Percentiles rank a stretch among this genome's conserved stretches.
These are phyloP conservation scores for Climacteris rufus DNA, from an alignment of 2,113 vertebrate genomes.

Conservation along the genomic window DNA sequence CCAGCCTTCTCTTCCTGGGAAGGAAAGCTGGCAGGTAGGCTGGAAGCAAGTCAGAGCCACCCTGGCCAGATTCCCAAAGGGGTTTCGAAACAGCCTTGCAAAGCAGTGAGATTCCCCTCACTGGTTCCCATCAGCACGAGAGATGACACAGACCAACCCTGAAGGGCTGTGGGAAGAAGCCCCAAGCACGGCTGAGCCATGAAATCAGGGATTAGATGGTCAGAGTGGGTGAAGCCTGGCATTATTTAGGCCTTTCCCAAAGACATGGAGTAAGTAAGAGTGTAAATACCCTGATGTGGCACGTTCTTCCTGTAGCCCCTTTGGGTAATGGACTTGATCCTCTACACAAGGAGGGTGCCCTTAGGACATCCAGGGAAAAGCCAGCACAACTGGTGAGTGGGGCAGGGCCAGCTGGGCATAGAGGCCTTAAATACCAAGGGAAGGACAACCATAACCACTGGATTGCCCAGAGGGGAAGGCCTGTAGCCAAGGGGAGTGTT, in stretches of 20 bases:
- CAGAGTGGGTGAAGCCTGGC: background rate
- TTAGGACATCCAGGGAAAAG: background rate
- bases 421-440: background rate
- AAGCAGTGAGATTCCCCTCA: background rate
- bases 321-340: background rate
- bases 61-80: background rate
- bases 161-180: background rate
- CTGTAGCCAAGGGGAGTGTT: background rate
- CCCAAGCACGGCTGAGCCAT: background rate
- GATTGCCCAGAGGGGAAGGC: background rate
- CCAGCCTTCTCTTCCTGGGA: background rate
- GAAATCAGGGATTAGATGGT: background rate
- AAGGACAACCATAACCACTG: background rate
- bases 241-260: background rate
- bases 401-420: background rate
- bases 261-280: background rate
- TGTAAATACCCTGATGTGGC: background rate
- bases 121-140: background rate
- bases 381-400: accelerated
- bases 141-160: background rate
- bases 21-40: background rate
- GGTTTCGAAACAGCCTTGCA: background rate
- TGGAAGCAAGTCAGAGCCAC: background rate
- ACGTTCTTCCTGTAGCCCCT: background rate
- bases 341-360: background rate